Evolutionary conservation across 2,888 invertebrate genomes (phyloP), one percentile per base, ranked within the genome.

Genomic region (Desoria tigrina): DNA sequence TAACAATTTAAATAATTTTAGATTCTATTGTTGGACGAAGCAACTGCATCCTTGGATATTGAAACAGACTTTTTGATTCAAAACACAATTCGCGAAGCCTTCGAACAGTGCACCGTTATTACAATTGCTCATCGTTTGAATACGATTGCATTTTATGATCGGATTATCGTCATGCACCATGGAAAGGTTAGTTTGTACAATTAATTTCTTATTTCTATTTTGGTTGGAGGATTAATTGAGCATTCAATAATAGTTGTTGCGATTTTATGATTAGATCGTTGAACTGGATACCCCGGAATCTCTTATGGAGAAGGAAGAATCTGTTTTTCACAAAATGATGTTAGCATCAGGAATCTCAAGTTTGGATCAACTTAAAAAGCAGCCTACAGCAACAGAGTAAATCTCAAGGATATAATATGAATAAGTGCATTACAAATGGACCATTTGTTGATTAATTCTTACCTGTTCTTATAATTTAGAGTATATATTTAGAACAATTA

Each of bases 11-110:
- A 32, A 32, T 26, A 26, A 16, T 58, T 65, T 6, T 28, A 79
- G 78, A 79, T 84, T 28, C 77, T 84, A 18, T 77, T 84, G 16
- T 76, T 84, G 63, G 84, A 84, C 73, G 84, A 84, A 77, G 84
- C 84, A 0, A 84, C 84, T 2, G 83, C 84, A 1, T 82, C 84
- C 1, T 82, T 84, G 2, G 84, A 84, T 77, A 76, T 82, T 26
- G 82, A 82, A 74, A 84, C 83, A 0, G 84, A 84, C 72, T 79
- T 80, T 14, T 77, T 84, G 24, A 83, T 84, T 66, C 84, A 84
- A 76, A 76, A 78, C n/a, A 82, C 83, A 9, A 82, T 83, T 71
- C 79, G 79, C 37, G 77, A 79, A 50, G 80, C 82, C 67, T 84
- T 84, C 76, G 71, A 76, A 11, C 77, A 81, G 54, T 82, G 81